Evolutionary conservation across 1,140 invertebrate genomes (phyloP).

Genomic region (Megalonaias nervosa): DNA sequence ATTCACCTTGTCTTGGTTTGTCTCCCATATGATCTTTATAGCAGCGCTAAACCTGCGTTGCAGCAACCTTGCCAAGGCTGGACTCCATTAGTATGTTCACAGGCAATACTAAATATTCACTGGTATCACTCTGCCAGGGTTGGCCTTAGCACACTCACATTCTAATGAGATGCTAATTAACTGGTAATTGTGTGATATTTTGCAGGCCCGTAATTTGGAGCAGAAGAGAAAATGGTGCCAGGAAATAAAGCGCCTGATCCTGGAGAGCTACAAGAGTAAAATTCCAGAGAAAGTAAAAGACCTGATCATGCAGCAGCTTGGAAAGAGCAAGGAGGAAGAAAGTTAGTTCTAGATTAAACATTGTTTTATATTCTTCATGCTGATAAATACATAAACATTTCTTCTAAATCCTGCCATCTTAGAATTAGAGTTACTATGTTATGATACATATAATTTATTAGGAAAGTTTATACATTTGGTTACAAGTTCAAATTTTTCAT

Average conservation of each 20-base stretch:
- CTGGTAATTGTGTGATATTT: slow-evolving; percentile 20
- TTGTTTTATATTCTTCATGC: not conserved
- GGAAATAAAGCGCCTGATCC: slow-evolving; percentile 91
- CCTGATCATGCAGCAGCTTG: slow-evolving; percentile 92
- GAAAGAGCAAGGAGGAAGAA: slow-evolving; percentile 75
- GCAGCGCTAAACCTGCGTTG: too few species aligned
- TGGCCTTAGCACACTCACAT: not conserved
- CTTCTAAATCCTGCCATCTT: too few species aligned
- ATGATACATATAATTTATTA: too few species aligned
- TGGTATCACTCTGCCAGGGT: not conserved
- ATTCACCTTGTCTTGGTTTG: too few species aligned
- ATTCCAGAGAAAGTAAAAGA: slow-evolving; percentile 95
- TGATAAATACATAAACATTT: not conserved
- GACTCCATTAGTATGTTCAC: not conserved
- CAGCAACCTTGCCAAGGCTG: too few species aligned
- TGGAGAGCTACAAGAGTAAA: slow-evolving; percentile 94
- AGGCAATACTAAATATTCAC: not conserved
- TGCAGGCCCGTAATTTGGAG: slow-evolving; percentile 83
- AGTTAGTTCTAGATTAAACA: slow-evolving; percentile 37
- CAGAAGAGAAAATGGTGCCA: slow-evolving; percentile 96
- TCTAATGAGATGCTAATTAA: not conserved
- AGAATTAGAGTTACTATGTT: too few species aligned
- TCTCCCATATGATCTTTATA: too few species aligned
- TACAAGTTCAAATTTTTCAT: too few species aligned
- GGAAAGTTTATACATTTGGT: too few species aligned